phyloP scores from a whole-genome alignment of 2,888 invertebrate genomes.

The Sesia bembeciformis region DNA sequence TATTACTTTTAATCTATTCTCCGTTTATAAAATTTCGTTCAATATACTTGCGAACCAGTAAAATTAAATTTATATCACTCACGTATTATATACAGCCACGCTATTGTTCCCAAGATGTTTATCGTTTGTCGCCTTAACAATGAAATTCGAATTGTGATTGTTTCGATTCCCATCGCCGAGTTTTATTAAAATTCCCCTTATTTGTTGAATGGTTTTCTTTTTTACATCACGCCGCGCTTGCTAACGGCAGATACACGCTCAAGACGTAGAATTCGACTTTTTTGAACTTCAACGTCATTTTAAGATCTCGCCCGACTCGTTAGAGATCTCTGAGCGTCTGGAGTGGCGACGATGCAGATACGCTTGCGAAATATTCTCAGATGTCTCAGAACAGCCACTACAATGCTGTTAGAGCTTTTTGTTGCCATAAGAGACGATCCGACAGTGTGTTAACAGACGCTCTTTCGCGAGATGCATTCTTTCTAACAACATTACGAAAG shows the following conservation, averaged over 20 bases:
- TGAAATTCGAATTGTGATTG: slow-evolving; percentile 22
- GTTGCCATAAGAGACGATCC: slow-evolving; percentile 22
- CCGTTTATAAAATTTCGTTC: too few relatives aligned
- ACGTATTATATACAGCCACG: too few relatives aligned
- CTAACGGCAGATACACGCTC: slow-evolving; percentile 20
- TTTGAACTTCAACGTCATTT: slow-evolving; percentile 15
- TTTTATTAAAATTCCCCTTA: slow-evolving; percentile 57
- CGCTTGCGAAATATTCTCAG: slow-evolving; percentile 38
- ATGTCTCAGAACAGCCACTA: slow-evolving; percentile 39
- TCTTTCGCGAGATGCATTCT: slow-evolving; percentile 12
- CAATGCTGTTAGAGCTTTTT: slow-evolving; percentile 43
- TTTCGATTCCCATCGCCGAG: slow-evolving; percentile 43
- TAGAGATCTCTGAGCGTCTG: slow-evolving; percentile 22
- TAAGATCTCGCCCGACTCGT: slow-evolving; percentile 37
- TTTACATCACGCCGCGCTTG: slow-evolving; percentile 22
- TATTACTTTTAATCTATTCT: too few relatives aligned
- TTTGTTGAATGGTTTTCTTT: slow-evolving; percentile 24
- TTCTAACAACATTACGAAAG: neutral
- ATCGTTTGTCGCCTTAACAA: too few relatives aligned
- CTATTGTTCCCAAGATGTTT: too few relatives aligned
- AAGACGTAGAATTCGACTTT: slow-evolving; percentile 1
- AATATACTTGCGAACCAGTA: too few relatives aligned
- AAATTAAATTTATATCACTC: too few relatives aligned
- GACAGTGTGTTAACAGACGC: slow-evolving; percentile 47
- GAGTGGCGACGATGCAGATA: slow-evolving; percentile 16